A percentile compares a stretch with the other conserved stretches of the same genome.
phyloP scores from a whole-genome alignment of 2,113 vertebrate species.

The Nycticebus coucang region DNA sequence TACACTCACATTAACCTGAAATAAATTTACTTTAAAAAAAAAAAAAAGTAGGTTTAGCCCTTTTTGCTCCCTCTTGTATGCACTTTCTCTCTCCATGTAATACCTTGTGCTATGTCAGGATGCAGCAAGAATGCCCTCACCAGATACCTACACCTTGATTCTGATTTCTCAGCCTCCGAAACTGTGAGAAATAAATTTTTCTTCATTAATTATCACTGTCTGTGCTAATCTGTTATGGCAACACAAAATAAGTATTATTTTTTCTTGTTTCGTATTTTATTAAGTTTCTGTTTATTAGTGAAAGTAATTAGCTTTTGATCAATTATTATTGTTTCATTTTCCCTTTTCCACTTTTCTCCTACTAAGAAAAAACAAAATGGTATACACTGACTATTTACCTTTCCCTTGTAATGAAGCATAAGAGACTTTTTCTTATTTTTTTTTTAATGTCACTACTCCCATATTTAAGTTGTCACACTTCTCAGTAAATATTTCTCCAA shows the following conservation, averaged over 20 bases:
- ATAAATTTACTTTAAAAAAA: too few species aligned
- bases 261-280: not conserved
- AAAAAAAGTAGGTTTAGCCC: not conserved
- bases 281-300: not conserved
- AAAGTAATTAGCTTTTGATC: not conserved
- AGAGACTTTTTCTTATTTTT: not conserved
- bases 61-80: not conserved
- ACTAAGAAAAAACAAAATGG: not conserved
- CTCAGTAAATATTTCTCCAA: not conserved
- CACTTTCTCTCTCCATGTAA: not conserved
- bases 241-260: not conserved
- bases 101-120: not conserved
- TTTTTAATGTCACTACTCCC: not conserved
- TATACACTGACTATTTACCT: not conserved
- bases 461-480: not conserved
- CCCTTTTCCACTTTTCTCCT: not conserved
- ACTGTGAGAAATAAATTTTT: not conserved
- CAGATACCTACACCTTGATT: not conserved
- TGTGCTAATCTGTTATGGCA: not conserved
- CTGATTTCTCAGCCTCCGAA: not conserved
- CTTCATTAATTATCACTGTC: not conserved
- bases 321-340: not conserved
- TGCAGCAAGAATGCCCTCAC: not conserved
- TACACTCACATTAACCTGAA: too few species aligned
- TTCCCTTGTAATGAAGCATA: not conserved